phyloP scores from a whole-genome alignment of 2,888 invertebrate genomes.

The Drosophila trichaetosa region DNA sequence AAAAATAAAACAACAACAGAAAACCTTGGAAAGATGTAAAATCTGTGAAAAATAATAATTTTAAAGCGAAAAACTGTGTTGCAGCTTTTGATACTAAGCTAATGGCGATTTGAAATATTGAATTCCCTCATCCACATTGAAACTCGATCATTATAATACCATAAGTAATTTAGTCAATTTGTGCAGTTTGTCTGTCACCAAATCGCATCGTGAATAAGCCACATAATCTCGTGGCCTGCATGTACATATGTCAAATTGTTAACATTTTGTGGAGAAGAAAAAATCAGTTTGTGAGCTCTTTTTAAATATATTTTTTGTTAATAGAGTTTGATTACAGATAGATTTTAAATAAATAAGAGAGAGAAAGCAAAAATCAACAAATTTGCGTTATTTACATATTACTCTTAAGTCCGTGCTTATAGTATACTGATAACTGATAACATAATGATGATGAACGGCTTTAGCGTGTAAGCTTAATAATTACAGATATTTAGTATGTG shows the following conservation, averaged over 20 bases:
- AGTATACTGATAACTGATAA: not conserved
- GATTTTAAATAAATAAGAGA: not conserved
- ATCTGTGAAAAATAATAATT: conserved; percentile 11
- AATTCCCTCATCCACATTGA: not conserved
- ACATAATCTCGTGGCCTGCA: not conserved
- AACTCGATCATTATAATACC: not conserved
- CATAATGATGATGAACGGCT: not conserved
- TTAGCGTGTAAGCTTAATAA: not conserved
- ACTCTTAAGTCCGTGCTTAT: not conserved
- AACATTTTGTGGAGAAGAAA: not conserved
- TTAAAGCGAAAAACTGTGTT: conserved; percentile 17
- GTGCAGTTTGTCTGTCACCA: not conserved
- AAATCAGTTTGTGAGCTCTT: not conserved
- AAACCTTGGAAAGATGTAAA: not conserved
- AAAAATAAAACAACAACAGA: not conserved
- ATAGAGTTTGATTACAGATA: not conserved
- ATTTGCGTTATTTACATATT: not conserved
- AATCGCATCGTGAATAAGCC: not conserved
- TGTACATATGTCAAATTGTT: not conserved
- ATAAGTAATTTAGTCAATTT: conserved; percentile 9
- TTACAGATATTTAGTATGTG: not conserved
- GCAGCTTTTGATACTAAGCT: conserved; percentile 16
- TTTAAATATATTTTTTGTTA: not conserved
- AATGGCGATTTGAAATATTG: conserved; percentile 10
- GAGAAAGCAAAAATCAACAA: not conserved